Conservation (phyloP, 1,140 invertebrate species). For the Bursaphelenchus mucronatus region DNA sequence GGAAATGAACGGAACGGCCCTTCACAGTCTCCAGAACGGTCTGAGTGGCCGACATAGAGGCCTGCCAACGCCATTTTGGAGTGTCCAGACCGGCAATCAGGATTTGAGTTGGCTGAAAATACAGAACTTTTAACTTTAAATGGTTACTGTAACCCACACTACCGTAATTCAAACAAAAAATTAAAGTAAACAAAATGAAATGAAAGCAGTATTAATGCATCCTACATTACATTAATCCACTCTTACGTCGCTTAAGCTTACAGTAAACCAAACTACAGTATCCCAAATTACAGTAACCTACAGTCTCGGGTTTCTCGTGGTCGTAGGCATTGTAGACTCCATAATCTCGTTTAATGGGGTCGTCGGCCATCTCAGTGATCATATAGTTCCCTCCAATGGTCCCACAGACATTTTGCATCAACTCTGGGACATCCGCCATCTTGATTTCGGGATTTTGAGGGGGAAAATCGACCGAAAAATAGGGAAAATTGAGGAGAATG, state of each 20-base stretch:
- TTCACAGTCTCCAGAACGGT: slow-evolving; percentile 18
- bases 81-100: slow-evolving; percentile 13
- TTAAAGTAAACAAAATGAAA: not conserved
- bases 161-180: not conserved
- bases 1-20: slow-evolving; percentile 36
- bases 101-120: slow-evolving; percentile 4
- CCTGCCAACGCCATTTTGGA: slow-evolving; percentile 25
- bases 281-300: slow-evolving; percentile 28
- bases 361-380: slow-evolving; percentile 29
- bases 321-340: slow-evolving; percentile 23
- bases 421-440: slow-evolving; percentile 32
- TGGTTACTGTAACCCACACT: not conserved
- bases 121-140: not conserved
- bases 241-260: not conserved
- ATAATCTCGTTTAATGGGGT: slow-evolving; percentile 32
- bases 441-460: not conserved
- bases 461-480: too few species aligned
- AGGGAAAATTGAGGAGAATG: too few species aligned
- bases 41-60: slow-evolving; percentile 28
- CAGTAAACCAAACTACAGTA: not conserved
- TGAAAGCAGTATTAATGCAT: too few species aligned
- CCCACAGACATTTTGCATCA: slow-evolving; percentile 31
- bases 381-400: slow-evolving; percentile 21
- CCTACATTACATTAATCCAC: slow-evolving; percentile 6
- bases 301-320: slow-evolving; percentile 19